Percentiles rank a stretch among this genome's conserved stretches.
These are phyloP conservation scores for Coboldia fuscipes DNA, from an alignment of 1,140 invertebrate genomes.

Conservation along the genomic window DNA sequence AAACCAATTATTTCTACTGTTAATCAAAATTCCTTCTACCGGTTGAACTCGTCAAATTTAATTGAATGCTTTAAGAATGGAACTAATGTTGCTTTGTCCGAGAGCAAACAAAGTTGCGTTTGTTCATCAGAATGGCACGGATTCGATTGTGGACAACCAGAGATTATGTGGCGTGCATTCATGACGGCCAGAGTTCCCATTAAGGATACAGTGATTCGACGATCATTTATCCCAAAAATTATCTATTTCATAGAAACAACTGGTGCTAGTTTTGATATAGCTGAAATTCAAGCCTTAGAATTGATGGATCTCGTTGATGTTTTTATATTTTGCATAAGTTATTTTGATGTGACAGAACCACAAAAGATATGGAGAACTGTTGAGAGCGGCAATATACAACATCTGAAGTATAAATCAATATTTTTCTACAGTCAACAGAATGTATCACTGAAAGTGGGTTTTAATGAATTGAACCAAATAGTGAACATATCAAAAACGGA, in stretches of 20 bases:
- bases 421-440: background rate
- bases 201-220: constrained; percentile 2
- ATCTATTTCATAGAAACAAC: constrained; percentile 9
- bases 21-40: too few relatives aligned
- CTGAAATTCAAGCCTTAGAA: constrained; percentile 35
- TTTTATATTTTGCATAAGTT: constrained; percentile 37
- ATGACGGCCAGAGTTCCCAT: constrained; percentile 30
- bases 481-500: constrained; percentile 28
- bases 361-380: constrained; percentile 25
- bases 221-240: constrained; percentile 6
- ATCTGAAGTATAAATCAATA: background rate
- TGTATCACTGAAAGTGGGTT: constrained; percentile 10
- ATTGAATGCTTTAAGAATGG: too few relatives aligned
- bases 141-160: constrained; percentile 37
- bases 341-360: too few relatives aligned
- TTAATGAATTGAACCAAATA: background rate
- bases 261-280: constrained; percentile 27
- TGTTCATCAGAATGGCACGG: constrained; percentile 39
- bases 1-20: too few relatives aligned
- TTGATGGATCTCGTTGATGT: constrained; percentile 35
- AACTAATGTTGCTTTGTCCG: too few relatives aligned
- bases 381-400: background rate
- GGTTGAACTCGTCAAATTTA: too few relatives aligned
- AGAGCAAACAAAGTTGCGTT: too few relatives aligned
- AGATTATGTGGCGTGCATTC: constrained; percentile 39